Evolutionary conservation across 2,888 invertebrate species (phyloP), one percentile per base, ranked within the genome.

Genomic region (Gandaritis pyraliata): DNA sequence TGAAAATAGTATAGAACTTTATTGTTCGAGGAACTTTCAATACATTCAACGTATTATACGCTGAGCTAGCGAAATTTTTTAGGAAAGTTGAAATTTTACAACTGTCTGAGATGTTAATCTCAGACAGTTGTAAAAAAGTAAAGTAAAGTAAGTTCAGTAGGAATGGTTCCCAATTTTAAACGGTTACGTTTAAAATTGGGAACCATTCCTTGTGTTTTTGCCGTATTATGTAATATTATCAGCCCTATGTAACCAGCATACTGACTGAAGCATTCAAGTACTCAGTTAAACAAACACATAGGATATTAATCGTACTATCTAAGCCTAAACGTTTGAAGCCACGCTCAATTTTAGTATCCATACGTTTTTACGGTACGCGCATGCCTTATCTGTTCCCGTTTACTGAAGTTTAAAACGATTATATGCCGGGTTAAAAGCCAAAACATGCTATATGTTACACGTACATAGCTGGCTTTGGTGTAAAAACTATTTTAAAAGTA

Each of bases 331-430:
- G 43, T 33, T 45, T 23, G 46, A 51, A 29, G 15, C 41, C 23
- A 49, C 33, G 48, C 51, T 61, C 64, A 58, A 58, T 64, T 68
- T 66, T 61, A 65, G 58, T 53, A 38, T 51, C 63, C 53, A 62
- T 70, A 70, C 56, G 68, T 64, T 70, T 70, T 70, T 70, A 66
- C 64, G 60, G 56, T 43, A 49, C 58, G 65, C 49, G 60, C 69
- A 65, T 67, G 67, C 67, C 65, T 58, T 67, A 69, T 67, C 69
- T 62, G 50, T 65, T 39, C 38, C 39, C 41, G 64, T 65, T 58
- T 55, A 62, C 43, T 52, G 45, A 68, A 68, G 58, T 60, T 64
- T 50, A 50, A 50, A 50, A 36, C 54, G 38, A 18, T 49, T 59
- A 23, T 41, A 16, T 23, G 12, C 8, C 7, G 29, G 7, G 15